phyloP scores from a whole-genome alignment of 1,140 invertebrate genomes.

The Caenorhabditis tropicalis region DNA sequence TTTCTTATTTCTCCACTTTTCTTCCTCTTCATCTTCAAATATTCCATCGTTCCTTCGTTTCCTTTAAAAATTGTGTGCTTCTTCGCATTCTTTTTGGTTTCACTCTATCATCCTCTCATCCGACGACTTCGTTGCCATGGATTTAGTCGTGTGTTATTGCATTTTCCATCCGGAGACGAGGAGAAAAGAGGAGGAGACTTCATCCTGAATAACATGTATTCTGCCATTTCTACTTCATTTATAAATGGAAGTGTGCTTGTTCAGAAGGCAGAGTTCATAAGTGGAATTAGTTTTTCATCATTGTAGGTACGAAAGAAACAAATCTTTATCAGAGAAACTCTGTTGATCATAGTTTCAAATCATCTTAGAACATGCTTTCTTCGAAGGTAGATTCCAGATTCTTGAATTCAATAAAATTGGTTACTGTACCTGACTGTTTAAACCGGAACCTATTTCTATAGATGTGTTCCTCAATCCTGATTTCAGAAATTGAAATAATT shows the following conservation, averaged over 20 bases:
- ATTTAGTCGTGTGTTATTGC: not conserved
- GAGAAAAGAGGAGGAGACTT: not conserved
- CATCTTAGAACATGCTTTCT: no score
- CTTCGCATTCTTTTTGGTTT: not conserved
- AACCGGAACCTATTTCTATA: no score
- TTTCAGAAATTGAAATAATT: not conserved
- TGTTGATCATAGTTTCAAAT: no score
- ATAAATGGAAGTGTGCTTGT: no score
- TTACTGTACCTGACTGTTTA: no score
- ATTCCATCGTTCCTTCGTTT: not conserved
- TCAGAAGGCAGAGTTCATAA: no score
- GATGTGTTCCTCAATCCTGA: no score
- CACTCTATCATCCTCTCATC: not conserved
- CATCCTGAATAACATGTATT: not conserved
- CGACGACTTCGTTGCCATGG: constrained; percentile 8
- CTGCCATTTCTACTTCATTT: not conserved
- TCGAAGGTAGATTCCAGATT: no score
- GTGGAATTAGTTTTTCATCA: no score
- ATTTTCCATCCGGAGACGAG: not conserved
- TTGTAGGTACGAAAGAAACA: no score
- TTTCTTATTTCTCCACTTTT: not conserved
- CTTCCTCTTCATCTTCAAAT: not conserved
- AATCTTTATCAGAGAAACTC: no score
- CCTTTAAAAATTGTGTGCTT: not conserved
- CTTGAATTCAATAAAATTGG: no score